phyloP scores from a whole-genome alignment of 2,113 vertebrate genomes.

The Theropithecus gelada region DNA sequence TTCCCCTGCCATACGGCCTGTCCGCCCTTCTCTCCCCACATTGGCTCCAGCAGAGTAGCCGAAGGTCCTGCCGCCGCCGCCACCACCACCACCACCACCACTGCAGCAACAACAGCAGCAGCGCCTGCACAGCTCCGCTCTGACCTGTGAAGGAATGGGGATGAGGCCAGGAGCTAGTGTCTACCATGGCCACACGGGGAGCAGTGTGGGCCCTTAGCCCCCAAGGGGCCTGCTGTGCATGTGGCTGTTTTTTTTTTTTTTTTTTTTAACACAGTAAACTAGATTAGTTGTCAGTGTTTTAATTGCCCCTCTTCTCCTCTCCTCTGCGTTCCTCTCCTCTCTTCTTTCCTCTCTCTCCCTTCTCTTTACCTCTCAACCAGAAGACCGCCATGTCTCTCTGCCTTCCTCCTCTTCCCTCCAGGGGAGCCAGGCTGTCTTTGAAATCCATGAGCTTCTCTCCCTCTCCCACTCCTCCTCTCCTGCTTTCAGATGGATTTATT shows the following conservation, averaged over 20 bases:
- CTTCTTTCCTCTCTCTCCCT: not conserved
- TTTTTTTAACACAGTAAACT: conserved; percentile 70
- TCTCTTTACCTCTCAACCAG: not conserved
- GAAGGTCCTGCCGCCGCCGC: not conserved
- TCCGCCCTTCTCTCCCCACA: conserved; percentile 42
- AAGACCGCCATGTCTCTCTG: not conserved
- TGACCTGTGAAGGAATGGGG: conserved; percentile 49
- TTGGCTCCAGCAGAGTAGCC: conserved; percentile 64
- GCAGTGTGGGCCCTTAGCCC: conserved; percentile 64
- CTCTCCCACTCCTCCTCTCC: conserved; percentile 18
- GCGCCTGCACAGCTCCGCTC: conserved; percentile 45
- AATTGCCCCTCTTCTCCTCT: conserved; percentile 44
- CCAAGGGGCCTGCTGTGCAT: conserved; percentile 75
- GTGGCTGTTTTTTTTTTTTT: conserved; percentile 76
- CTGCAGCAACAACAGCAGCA: not conserved
- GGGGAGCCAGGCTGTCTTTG: conserved; percentile 51
- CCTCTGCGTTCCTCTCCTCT: not conserved
- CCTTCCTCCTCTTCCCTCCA: not conserved
- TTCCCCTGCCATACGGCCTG: conserved; percentile 59
- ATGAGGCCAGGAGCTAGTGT: conserved; percentile 61
- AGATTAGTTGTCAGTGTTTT: conserved; percentile 77
- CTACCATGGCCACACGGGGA: conserved; percentile 52
- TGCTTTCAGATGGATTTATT: conserved; percentile 65
- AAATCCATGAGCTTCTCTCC: conserved; percentile 50
- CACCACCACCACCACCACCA: not conserved